Evolutionary conservation across 2,113 vertebrate species (phyloP).

Genomic region (Brienomyrus brachyistius): DNA sequence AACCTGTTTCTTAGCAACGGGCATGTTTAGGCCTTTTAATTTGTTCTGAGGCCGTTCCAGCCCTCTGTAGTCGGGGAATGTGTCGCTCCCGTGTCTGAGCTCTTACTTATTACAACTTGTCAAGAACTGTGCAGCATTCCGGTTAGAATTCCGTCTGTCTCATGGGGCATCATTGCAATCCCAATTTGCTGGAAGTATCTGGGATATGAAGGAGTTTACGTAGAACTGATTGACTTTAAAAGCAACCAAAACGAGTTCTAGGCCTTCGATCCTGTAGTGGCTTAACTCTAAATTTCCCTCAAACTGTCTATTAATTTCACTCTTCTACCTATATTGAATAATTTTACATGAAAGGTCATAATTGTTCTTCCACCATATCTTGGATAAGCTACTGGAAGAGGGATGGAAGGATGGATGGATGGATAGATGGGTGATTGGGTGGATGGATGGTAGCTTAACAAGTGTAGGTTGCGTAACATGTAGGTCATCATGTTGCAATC

Average conservation of each 20-base stretch:
- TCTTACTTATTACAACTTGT: conserved; percentile 11
- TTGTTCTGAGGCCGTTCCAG: conserved; percentile 29
- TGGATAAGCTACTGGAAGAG: background rate
- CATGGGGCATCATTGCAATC: background rate
- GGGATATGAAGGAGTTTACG: conserved; percentile 5
- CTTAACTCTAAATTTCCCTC: background rate
- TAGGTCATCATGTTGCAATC: background rate
- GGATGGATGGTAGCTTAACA: background rate
- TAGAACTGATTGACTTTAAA: conserved; percentile 36
- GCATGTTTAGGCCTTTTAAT: conserved; percentile 26
- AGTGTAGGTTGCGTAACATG: background rate
- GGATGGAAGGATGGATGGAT: background rate
- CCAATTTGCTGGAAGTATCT: background rate
- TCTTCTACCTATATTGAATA: background rate
- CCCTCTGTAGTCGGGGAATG: conserved; percentile 19
- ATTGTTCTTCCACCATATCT: background rate
- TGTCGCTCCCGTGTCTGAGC: background rate
- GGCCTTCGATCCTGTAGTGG: background rate
- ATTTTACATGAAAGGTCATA: background rate
- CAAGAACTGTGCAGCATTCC: conserved; percentile 9
- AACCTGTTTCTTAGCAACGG: conserved; percentile 7
- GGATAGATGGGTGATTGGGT: background rate
- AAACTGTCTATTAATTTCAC: background rate
- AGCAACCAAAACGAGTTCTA: background rate
- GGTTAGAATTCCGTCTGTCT: background rate